Evolutionary conservation across 2,888 invertebrate genomes (phyloP).

Genomic region (Pherbina coryleti): DNA sequence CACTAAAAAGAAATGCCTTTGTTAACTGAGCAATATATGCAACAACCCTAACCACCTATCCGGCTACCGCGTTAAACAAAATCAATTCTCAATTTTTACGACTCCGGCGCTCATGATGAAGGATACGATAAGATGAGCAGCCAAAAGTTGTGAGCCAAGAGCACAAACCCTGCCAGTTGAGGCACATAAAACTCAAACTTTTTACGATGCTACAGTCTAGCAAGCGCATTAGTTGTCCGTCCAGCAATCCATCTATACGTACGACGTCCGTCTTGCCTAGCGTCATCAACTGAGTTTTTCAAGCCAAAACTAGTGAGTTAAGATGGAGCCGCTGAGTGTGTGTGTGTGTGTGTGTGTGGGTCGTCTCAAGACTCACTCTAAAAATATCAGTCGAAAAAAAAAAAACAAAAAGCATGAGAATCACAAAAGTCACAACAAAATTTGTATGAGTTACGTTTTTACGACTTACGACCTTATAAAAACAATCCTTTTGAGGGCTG

Average conservation of each 20-base stretch:
- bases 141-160: slow-evolving; percentile 32
- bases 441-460: slow-evolving; percentile 34
- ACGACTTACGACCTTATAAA: slow-evolving; percentile 32
- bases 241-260: neutral
- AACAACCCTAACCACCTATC: neutral
- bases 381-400: neutral
- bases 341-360: neutral
- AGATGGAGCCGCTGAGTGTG: neutral
- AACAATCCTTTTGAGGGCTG: slow-evolving; percentile 12
- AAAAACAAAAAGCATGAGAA: neutral
- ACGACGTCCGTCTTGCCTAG: neutral
- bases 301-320: slow-evolving; percentile 15
- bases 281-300: neutral
- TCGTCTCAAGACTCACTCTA: neutral
- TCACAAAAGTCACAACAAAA: slow-evolving; percentile 35
- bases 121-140: slow-evolving; percentile 47
- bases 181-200: slow-evolving; percentile 4
- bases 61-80: neutral
- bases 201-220: slow-evolving; percentile 36
- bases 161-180: neutral
- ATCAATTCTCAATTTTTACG: slow-evolving; percentile 43
- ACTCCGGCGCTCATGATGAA: slow-evolving; percentile 44
- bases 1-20: slow-evolving; percentile 1
- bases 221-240: slow-evolving; percentile 28
- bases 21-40: neutral